phyloP scores from a whole-genome alignment of 2,113 vertebrate genomes.

The Ursus arctos region DNA sequence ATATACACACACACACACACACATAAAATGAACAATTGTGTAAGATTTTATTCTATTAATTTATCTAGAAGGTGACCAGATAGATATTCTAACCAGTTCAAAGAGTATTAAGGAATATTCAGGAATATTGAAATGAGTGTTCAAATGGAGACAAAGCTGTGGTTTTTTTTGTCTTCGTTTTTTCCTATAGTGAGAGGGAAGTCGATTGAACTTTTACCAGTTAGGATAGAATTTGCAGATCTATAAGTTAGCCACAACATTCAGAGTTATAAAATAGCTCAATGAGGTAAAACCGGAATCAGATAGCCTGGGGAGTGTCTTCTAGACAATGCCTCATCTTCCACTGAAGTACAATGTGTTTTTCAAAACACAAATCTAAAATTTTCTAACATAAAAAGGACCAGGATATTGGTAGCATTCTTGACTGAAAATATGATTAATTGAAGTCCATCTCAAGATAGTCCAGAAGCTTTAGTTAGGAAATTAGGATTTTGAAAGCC shows the following conservation, averaged over 20 bases:
- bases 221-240: background rate
- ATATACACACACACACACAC: too few species aligned
- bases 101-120: background rate
- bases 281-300: background rate
- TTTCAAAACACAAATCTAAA: background rate
- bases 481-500: background rate
- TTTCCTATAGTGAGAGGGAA: background rate
- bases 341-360: background rate
- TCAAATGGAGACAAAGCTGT: background rate
- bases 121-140: background rate
- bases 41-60: background rate
- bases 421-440: background rate
- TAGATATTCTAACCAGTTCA: background rate
- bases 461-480: background rate
- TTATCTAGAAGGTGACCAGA: background rate
- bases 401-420: background rate
- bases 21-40: background rate
- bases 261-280: background rate
- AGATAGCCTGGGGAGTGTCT: background rate
- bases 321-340: background rate
- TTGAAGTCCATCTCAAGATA: background rate
- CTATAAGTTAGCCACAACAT: background rate
- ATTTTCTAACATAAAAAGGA: background rate
- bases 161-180: background rate
- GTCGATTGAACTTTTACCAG: background rate